Percentiles rank a stretch among this genome's conserved stretches.
Conservation (phyloP, 2,888 invertebrate species). For the Stenichneumon culpator region DNA sequence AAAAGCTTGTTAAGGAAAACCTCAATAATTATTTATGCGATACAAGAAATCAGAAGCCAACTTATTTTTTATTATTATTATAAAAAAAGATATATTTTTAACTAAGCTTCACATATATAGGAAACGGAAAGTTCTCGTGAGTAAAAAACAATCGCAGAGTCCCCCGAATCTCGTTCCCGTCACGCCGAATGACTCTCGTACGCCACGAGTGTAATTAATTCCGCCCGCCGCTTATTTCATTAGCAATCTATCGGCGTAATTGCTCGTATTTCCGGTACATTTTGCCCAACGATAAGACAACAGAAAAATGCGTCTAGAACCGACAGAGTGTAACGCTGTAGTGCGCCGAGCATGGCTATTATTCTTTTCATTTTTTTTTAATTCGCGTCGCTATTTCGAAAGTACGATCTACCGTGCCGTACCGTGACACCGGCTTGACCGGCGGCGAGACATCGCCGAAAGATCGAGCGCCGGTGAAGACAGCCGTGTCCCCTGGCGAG, state of each 20-base stretch:
- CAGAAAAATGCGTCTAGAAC: constrained; percentile 26
- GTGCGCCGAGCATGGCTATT: constrained; percentile 25
- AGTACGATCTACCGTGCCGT: constrained; percentile 63
- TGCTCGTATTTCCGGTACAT: constrained; percentile 58
- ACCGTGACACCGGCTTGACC: constrained; percentile 53
- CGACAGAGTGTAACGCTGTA: constrained; percentile 58
- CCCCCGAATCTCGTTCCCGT: background rate
- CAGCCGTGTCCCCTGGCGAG: constrained; percentile 33
- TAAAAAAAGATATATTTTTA: background rate
- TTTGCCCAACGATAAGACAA: constrained; percentile 9
- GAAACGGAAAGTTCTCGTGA: background rate
- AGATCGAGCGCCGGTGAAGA: background rate
- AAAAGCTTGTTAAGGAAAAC: background rate
- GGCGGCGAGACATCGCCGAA: constrained; percentile 1
- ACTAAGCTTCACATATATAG: background rate
- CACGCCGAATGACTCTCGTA: background rate
- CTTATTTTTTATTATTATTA: background rate
- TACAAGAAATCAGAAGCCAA: too few species aligned
- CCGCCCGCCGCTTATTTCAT: constrained; percentile 24
- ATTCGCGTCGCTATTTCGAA: constrained; percentile 63
- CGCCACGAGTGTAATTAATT: constrained; percentile 29
- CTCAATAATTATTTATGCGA: background rate
- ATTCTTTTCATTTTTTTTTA: constrained; percentile 19
- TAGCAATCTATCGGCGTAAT: constrained; percentile 60
- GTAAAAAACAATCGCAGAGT: background rate